Base-by-base conservation (phyloP, 2,888 invertebrate genomes). In the Rambutsinella grinnellia region DNA sequence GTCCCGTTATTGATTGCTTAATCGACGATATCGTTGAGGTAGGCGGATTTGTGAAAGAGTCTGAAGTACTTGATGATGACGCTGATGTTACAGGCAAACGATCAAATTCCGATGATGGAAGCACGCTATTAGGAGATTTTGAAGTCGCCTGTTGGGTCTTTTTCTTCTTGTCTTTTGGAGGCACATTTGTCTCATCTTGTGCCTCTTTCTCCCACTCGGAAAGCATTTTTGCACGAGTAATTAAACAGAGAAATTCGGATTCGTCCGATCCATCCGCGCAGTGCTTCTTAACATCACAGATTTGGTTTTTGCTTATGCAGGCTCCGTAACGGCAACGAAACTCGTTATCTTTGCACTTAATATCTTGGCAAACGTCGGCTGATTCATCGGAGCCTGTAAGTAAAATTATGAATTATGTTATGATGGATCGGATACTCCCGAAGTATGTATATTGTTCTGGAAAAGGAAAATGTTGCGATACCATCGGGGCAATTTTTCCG, bases 191-290 rank as follows among this genome's bases (percentile, higher is more conserved):
- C 53, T 74, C 44, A 47, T 74, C 69, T 21, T 36, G 5, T 36
- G 36, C 36, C 13, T 79, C 67, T 26, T 74, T 65, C 26, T 77
- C 67, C 77, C 74, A 79, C 26, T 79, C 62, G 2, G 72, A 46
- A 15, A 76, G 61, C 74, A 83, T 78, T 74, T 81, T 82, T 2
- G 82, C 84, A 44, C 82, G 63, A 2, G 84, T 84, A 19, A 82
- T 82, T 1, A 82, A 67, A 66, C 84, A 84, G 0, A 84, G 68
- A 24, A 80, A 82, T 0, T 81, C 80, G 19, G 66, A 69, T 56
- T 83, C 83, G 36, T 83, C 83, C 1, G 71, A 78, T 0, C 83
- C 83, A 49, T 83, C 83, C 3, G 72, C 76, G 56, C 83, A 83
- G 66, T 82, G 76, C 60, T 81, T 71, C 74, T 82, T 80, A 53